These are phyloP conservation scores for Aspidiotus destructor DNA, from an alignment of 2,888 invertebrate species.

Conservation along the genomic window DNA sequence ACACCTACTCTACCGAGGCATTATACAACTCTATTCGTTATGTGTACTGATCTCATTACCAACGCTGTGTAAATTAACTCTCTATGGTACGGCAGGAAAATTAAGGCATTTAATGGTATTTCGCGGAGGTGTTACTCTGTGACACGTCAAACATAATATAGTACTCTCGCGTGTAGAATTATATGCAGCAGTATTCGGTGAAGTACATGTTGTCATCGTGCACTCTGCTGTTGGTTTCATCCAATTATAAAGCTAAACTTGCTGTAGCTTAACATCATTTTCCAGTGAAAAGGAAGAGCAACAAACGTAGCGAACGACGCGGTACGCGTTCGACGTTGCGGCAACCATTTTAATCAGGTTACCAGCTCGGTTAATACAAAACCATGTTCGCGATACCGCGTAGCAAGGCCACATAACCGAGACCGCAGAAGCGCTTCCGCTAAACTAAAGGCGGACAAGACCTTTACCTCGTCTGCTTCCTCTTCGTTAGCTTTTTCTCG, in stretches of 20 bases:
- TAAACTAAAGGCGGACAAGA: background rate
- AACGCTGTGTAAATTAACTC: conserved; percentile 29
- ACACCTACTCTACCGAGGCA: conserved; percentile 6
- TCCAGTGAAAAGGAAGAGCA: conserved; percentile 13
- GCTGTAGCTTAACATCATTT: conserved; percentile 13
- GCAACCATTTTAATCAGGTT: conserved; percentile 29
- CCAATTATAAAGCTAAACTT: conserved; percentile 28
- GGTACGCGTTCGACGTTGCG: conserved; percentile 2
- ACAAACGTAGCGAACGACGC: background rate
- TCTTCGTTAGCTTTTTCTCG: no score
- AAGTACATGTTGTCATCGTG: background rate
- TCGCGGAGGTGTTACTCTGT: conserved; percentile 18
- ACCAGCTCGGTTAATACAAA: conserved; percentile 8
- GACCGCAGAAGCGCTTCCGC: conserved; percentile 14
- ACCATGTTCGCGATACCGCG: conserved; percentile 21
- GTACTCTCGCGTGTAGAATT: conserved; percentile 7
- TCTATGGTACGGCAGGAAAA: conserved; percentile 16
- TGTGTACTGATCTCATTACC: conserved; percentile 31
- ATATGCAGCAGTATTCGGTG: no score
- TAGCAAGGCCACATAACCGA: conserved; percentile 28
- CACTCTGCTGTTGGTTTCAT: conserved; percentile 12
- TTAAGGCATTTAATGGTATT: conserved; percentile 31
- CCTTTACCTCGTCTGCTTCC: no score
- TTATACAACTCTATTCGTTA: no score
- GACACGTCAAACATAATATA: conserved; percentile 29